Evolutionary conservation across 2,888 invertebrate genomes (phyloP).

Genomic region (Orgyia antiqua): DNA sequence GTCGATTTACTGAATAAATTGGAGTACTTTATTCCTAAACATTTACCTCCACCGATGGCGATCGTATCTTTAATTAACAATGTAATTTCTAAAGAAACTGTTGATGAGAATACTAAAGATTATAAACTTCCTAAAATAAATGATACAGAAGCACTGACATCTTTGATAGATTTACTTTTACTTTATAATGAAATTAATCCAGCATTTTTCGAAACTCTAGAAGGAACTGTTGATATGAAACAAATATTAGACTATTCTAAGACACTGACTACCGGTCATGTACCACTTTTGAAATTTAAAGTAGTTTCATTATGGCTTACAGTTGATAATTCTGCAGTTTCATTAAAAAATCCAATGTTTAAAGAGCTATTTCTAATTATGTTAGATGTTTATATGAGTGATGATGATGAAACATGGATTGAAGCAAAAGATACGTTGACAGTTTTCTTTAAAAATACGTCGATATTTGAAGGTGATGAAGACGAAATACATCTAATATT

Average conservation of each 20-base stretch:
- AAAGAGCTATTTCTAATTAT: conserved; percentile 76
- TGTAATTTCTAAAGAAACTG: conserved; percentile 33
- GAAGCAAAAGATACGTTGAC: conserved; percentile 76
- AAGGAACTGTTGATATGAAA: conserved; percentile 63
- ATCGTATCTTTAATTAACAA: conserved; percentile 54
- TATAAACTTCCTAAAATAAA: conserved; percentile 50
- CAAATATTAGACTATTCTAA: conserved; percentile 54
- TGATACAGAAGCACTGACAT: conserved; percentile 49
- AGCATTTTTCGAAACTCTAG: conserved; percentile 63
- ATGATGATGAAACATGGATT: conserved; percentile 51
- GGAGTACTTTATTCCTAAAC: conserved; percentile 66
- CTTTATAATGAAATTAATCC: conserved; percentile 64
- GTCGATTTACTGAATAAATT: conserved; percentile 55
- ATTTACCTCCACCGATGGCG: conserved; percentile 52
- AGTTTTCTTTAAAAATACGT: conserved; percentile 79
- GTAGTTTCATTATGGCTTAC: conserved; percentile 64
- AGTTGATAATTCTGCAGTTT: conserved; percentile 68
- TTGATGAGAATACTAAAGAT: conserved; percentile 37
- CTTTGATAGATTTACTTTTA: conserved; percentile 55
- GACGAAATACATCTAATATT: conserved; percentile 84
- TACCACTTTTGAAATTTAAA: conserved; percentile 62
- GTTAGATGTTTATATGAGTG: conserved; percentile 70
- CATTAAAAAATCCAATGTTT: conserved; percentile 73
- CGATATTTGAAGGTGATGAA: conserved; percentile 80
- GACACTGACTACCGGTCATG: conserved; percentile 37